These are phyloP conservation scores for Formicarius rufipectus DNA, from an alignment of 2,113 vertebrate species.

Conservation along the genomic window DNA sequence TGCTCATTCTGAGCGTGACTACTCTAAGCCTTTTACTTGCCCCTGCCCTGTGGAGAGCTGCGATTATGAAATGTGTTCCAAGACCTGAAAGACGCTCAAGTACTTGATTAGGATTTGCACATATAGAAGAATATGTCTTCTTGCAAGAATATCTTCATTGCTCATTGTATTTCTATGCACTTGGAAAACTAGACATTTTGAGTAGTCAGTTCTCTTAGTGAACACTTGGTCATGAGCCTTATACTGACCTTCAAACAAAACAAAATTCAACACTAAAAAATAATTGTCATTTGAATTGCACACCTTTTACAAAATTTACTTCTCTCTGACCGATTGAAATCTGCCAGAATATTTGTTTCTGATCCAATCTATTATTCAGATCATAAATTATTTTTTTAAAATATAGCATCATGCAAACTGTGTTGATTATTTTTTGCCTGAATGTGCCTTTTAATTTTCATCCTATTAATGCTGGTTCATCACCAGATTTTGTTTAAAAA, in stretches of 20 bases:
- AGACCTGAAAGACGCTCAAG: slow-evolving; percentile 80
- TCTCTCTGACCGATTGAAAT: neutral
- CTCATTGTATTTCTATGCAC: slow-evolving; percentile 27
- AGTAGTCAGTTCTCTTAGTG: neutral
- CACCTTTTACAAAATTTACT: neutral
- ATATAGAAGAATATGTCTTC: neutral
- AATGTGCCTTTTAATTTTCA: slow-evolving; percentile 78
- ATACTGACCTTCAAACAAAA: neutral
- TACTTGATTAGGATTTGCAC: slow-evolving; percentile 73
- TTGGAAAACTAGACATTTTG: neutral
- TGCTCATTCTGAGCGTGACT: slow-evolving; percentile 94
- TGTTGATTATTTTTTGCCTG: slow-evolving; percentile 59
- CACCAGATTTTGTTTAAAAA: slow-evolving; percentile 33
- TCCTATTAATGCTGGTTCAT: slow-evolving; percentile 51
- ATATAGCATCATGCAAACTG: neutral
- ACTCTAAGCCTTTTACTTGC: slow-evolving; percentile 93
- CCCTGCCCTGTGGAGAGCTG: slow-evolving; percentile 89
- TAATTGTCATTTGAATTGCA: neutral
- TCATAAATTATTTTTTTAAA: slow-evolving; percentile 32
- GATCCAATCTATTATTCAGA: neutral
- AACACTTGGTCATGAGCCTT: slow-evolving; percentile 27
- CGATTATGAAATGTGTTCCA: slow-evolving; percentile 80
- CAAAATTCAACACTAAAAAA: neutral
- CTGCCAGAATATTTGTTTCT: neutral
- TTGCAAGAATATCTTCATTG: neutral